Evolutionary conservation across 2,113 vertebrate species (phyloP), one percentile per base, ranked within the genome.

Genomic region (Circaetus gallicus): DNA sequence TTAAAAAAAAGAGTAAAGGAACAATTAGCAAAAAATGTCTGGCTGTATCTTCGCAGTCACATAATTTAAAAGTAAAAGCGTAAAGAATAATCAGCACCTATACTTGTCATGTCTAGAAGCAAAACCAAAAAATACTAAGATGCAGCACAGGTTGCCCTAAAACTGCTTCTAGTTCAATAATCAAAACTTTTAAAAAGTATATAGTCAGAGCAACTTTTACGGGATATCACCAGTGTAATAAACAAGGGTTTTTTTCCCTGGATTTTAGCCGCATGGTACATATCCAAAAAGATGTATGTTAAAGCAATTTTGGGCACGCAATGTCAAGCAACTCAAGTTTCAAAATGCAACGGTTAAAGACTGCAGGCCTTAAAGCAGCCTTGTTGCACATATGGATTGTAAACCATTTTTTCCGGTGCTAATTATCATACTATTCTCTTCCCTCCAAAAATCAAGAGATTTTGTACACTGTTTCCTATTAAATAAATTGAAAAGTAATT

Each of bases 221-320:
- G 10, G 45, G 45, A 16, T 66, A 65, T 20, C 43, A 38, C 22
- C 10, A 56, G 7, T 21, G 13, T 67, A 53, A 82, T 18, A 86
- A 82, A 26, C 22, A 50, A n/a, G 8, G 3, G 5, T 11, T 10
- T 9, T 6, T 11, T 2, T 8, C 4, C 24, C 32, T 6, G 18
- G 11, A 50, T 78, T 87, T 84, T 45, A 84, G 32, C 21, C n/a
- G 12, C 56, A 52, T 1, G 0, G 17, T 49, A 34, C 6, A 10
- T 22, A 76, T 18, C 24, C 28, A 16, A 50, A 55, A 42, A n/a
- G 2, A 76, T 2, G 17, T 4, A 66, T 7, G 18, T 62, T 43
- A 22, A 71, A 13, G 20, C 3, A 1, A 73, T 53, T 78, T 59
- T 3, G 28, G 32, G 38, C 11, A 29, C 3, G 2, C 31, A 72